A percentile compares a stretch with the other conserved stretches of the same genome.
These are phyloP conservation scores for Oncopodura yosiiana DNA, from an alignment of 1,140 invertebrate species.

Conservation along the genomic window DNA sequence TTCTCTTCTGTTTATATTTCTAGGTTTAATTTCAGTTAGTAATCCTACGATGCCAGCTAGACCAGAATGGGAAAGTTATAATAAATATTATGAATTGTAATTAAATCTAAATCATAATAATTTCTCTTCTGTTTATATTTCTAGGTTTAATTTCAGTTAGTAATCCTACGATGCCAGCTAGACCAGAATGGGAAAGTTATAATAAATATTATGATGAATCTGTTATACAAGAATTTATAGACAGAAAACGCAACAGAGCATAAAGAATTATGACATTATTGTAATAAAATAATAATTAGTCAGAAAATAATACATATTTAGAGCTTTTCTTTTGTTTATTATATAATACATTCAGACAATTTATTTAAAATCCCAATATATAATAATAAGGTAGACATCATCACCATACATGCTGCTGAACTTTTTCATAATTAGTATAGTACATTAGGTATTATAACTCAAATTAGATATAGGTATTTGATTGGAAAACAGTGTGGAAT, in stretches of 20 bases:
- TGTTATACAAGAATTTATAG: constrained; percentile 28
- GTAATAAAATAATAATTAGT: no score
- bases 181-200: constrained; percentile 14
- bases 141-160: constrained; percentile 13
- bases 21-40: constrained; percentile 13
- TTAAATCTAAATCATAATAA: background rate
- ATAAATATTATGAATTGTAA: constrained; percentile 30
- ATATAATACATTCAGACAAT: no score
- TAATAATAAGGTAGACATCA: no score
- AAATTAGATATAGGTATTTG: no score
- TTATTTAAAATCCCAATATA: no score
- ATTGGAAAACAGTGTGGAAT: no score
- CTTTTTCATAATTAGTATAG: no score
- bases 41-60: constrained; percentile 5
- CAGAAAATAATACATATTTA: no score
- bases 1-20: background rate
- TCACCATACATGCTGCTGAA: no score
- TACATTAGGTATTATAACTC: no score
- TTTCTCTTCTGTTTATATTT: background rate
- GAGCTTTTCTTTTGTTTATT: no score
- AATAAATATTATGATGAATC: constrained; percentile 32
- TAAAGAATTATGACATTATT: no score
- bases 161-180: constrained; percentile 3
- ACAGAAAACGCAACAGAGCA: constrained; percentile 6
- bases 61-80: constrained; percentile 15